Evolutionary conservation across 2,113 vertebrate species (phyloP).

Genomic region (Ciconia boyciana): DNA sequence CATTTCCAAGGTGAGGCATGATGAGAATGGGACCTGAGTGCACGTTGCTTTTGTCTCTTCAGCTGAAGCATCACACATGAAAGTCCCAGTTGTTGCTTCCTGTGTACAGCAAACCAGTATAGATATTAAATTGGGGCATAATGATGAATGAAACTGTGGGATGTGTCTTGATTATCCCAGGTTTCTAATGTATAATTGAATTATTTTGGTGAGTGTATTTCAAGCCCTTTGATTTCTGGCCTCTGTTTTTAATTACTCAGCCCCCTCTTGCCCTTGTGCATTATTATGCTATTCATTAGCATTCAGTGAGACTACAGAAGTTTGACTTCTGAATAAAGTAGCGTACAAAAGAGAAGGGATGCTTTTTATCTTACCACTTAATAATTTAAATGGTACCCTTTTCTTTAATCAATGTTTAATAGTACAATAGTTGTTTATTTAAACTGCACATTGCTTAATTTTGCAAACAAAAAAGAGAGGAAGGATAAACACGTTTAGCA

Average conservation of each 20-base stretch:
- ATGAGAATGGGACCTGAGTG: neutral
- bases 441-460: conserved; percentile 20
- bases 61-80: neutral
- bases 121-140: conserved; percentile 30
- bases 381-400: conserved; percentile 56
- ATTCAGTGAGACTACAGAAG: conserved; percentile 64
- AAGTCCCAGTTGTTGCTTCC: conserved; percentile 1
- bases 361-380: conserved; percentile 68
- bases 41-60: neutral
- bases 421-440: conserved; percentile 61
- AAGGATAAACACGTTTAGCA: conserved; percentile 49
- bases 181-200: conserved; percentile 66
- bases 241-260: conserved; percentile 74
- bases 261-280: conserved; percentile 63
- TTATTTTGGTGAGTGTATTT: conserved; percentile 72
- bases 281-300: conserved; percentile 71
- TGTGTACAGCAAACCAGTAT: neutral
- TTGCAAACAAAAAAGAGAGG: conserved; percentile 50
- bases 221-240: conserved; percentile 65
- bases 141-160: conserved; percentile 33
- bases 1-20: neutral
- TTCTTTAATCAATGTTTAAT: conserved; percentile 67
- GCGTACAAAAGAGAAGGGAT: conserved; percentile 52
- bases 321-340: conserved; percentile 72
- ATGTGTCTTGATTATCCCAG: conserved; percentile 48